Conservation (phyloP, 1,140 invertebrate species). For the Gryon sp. region DNA sequence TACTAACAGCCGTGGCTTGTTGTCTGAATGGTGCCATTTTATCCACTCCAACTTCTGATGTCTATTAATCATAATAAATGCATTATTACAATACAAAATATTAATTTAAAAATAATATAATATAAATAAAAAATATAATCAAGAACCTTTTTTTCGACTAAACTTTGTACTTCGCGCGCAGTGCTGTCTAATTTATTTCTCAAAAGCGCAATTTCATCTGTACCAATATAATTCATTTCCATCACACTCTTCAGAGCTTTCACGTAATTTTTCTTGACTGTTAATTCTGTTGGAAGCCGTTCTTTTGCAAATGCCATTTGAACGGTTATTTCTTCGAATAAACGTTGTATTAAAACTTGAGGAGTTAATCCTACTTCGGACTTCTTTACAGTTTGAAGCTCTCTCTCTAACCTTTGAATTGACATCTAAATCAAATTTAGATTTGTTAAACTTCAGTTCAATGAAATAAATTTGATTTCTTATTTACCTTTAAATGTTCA, state of each 20-base stretch:
- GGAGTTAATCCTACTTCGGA: constrained; percentile 79
- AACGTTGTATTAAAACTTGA: constrained; percentile 82
- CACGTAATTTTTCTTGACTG: constrained; percentile 82
- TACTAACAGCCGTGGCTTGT: constrained; percentile 88
- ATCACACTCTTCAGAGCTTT: constrained; percentile 85
- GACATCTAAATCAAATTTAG: constrained; percentile 59
- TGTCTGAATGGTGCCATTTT: constrained; percentile 91
- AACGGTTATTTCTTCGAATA: constrained; percentile 88
- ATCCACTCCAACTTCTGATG: constrained; percentile 81
- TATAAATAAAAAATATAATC: neutral
- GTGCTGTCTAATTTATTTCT: constrained; percentile 69
- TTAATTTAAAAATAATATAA: constrained; percentile 5
- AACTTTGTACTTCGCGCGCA: constrained; percentile 70
- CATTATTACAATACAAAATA: neutral
- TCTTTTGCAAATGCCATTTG: constrained; percentile 85
- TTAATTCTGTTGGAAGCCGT: constrained; percentile 87
- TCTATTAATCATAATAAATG: constrained; percentile 62
- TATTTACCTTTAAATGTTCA: constrained; percentile 68
- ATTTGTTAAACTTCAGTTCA: neutral
- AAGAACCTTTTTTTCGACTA: constrained; percentile 68
- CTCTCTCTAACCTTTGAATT: constrained; percentile 69
- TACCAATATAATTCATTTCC: constrained; percentile 84
- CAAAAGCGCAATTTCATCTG: constrained; percentile 84
- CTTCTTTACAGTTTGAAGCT: constrained; percentile 73
- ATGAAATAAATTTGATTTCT: neutral